Evolutionary conservation across 2,888 invertebrate genomes (phyloP).

Genomic region (Drosophila setosimentum): DNA sequence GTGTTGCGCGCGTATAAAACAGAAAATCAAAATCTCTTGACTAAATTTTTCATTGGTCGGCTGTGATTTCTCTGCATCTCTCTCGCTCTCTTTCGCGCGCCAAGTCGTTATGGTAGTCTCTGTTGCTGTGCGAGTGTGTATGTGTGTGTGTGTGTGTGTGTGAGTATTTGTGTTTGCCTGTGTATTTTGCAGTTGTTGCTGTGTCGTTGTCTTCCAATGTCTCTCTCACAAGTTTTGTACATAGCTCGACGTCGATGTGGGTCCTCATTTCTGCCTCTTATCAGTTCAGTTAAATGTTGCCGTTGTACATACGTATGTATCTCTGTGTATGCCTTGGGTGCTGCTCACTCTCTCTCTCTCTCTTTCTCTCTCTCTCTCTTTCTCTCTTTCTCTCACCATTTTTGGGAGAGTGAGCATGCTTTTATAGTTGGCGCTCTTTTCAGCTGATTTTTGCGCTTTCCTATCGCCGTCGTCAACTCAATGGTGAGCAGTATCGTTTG

Average conservation of each 20-base stretch:
- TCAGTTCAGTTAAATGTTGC: slow-evolving; percentile 62
- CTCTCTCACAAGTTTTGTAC: slow-evolving; percentile 61
- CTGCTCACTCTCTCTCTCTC: slow-evolving; percentile 14
- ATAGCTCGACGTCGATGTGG: slow-evolving; percentile 48
- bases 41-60: slow-evolving; percentile 86
- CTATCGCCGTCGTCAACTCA: slow-evolving; percentile 58
- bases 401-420: slow-evolving; percentile 48
- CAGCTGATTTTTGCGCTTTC: slow-evolving; percentile 62
- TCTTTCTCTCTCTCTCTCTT: slow-evolving; percentile 13
- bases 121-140: slow-evolving; percentile 18
- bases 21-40: slow-evolving; percentile 85
- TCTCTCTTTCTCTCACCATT: slow-evolving; percentile 10
- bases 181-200: slow-evolving; percentile 37
- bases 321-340: slow-evolving; percentile 31
- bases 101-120: slow-evolving; percentile 32
- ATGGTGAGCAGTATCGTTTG: slow-evolving; percentile 41
- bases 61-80: slow-evolving; percentile 84
- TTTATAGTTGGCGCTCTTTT: slow-evolving; percentile 62
- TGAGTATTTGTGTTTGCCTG: slow-evolving; percentile 3
- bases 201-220: slow-evolving; percentile 62
- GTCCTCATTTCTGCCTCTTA: slow-evolving; percentile 61
- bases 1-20: slow-evolving; percentile 80
- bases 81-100: slow-evolving; percentile 38
- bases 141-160: not conserved
- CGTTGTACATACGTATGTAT: slow-evolving; percentile 21